Evolutionary conservation across 2,888 invertebrate species (phyloP), one percentile per base, ranked within the genome.

Genomic region (Nemotelus pantherinus): DNA sequence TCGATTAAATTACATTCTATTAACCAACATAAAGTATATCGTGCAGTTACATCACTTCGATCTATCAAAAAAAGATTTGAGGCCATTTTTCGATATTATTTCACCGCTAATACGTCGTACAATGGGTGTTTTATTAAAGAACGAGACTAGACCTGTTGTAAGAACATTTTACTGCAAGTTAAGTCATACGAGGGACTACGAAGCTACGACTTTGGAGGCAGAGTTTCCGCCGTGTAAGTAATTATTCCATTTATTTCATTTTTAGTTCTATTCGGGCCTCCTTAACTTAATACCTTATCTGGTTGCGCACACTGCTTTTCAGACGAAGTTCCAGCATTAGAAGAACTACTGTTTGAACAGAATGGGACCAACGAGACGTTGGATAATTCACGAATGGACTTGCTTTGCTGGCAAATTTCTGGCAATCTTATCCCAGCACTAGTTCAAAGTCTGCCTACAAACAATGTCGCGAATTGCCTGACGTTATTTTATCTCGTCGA

Each of bases 101-200:
- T 74, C 44, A 10, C 74, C 75, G 2, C n/a, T 78, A 43, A 2
- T 77, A 6, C 50, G 67, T 3, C 71, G 76, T 7, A 41, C 48
- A 7, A 77, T 79, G 48, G 79, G 79, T 63, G 67, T 78, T 41
- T 63, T 79, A 48, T 65, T 79, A 5, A 58, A 74, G 10, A 3
- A 77, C 47, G 7, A 70, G 75, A 58, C 47, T 44, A n/a, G 39
- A 47, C 9, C 70, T 25, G 41, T 58, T 10, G 55, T 44, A 2
- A 76, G 76, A 60, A 74, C 10, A 10, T 67, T 79, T 48, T 64
- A 53, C 47, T 53, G 65, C 2, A 79, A 76, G 67, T 3, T 67
- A 43, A 3, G 45, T 1, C 53, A 53, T n/a, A 2, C 45, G 4
- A 45, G 55, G 39, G 41, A 63, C 2, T 79, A 77, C 64, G 64